A percentile compares a stretch with the other conserved stretches of the same genome.
Conservation (phyloP, 23 tunicate genomes). For the Phallusia fumigata region DNA sequence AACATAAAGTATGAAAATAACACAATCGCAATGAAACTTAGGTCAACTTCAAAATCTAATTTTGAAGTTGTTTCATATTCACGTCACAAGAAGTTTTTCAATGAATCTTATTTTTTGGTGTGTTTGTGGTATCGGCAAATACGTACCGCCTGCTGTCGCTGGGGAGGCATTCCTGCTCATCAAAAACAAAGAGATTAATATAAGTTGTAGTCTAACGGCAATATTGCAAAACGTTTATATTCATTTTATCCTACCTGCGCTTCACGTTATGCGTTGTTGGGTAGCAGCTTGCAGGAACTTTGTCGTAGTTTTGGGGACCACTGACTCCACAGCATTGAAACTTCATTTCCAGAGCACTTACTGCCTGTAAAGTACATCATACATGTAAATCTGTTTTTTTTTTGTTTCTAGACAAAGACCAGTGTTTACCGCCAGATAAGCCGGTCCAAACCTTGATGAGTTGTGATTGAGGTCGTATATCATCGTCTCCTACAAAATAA, state of each 20-base stretch:
- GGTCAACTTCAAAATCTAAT: too few species aligned
- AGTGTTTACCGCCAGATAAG: not conserved
- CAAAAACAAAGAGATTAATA: too few species aligned
- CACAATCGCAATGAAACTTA: too few species aligned
- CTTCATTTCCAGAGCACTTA: slow-evolving; percentile 22
- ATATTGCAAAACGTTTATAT: not conserved
- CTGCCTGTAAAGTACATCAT: not conserved
- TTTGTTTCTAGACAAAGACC: not conserved
- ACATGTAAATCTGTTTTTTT: not conserved
- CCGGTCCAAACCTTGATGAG: not conserved
- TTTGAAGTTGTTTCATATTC: too few species aligned
- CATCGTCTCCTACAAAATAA: not conserved
- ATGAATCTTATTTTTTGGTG: too few species aligned
- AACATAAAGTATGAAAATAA: too few species aligned
- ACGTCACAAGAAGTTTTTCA: too few species aligned
- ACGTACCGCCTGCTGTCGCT: too few species aligned
- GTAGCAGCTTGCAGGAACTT: slow-evolving; percentile 32
- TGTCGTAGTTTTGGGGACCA: slow-evolving; percentile 33
- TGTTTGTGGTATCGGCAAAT: too few species aligned
- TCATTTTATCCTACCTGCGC: not conserved
- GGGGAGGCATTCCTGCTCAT: too few species aligned
- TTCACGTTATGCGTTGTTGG: not conserved
- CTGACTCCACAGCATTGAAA: slow-evolving; percentile 51
- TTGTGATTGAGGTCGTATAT: not conserved
- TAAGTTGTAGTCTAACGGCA: too few species aligned